Base-by-base conservation (phyloP, 2,797 vertebrate genomes). In the Anas bahamensis region DNA sequence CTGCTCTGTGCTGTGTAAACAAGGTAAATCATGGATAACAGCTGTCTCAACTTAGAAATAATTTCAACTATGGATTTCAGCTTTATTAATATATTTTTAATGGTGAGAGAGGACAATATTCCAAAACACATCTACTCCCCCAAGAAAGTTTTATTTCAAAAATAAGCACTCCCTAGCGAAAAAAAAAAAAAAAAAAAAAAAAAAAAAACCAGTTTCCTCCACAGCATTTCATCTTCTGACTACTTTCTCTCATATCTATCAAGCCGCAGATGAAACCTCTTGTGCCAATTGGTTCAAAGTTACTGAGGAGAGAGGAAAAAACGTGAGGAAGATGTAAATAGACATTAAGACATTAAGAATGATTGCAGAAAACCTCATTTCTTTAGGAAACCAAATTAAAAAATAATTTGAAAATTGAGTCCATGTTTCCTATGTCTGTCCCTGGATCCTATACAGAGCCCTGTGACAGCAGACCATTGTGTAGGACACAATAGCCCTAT, bases 391-490 rank as follows among this genome's bases (percentile, higher is more conserved):
- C 6, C 5, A 41, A 82, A 68, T n/a, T 29, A 79, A 91, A 91
- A 94, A 89, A 68, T 55, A 64, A 80, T 93, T 90, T 83, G 17
- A 57, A 94, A 92, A 85, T 77, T 50, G 41, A 92, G 31, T 73
- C 39, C 29, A 69, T 60, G 26, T 57, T 92, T 71, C 71, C 39
- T 65, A 9, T 0, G 1, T 46, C 48, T 76, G 22, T 79, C 21
- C 23, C 78, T 53, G 24, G 9, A 71, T 56, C 21, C 44, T 68
- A 7, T 24, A 7, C 64, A 71, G 41, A 82, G 33, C 53, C 71
- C 53, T 82, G 53, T 86, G 68, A 82, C 68, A 91, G 24, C 37
- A 89, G 71, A 71, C 6, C 6, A 13, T 70, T 77, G 53, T 74
- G 69, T 69, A 89, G 82, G 88, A 71, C 64, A 90, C 53, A 90